Evolutionary conservation across 2,113 vertebrate species (phyloP).

Genomic region (Grus americana): DNA sequence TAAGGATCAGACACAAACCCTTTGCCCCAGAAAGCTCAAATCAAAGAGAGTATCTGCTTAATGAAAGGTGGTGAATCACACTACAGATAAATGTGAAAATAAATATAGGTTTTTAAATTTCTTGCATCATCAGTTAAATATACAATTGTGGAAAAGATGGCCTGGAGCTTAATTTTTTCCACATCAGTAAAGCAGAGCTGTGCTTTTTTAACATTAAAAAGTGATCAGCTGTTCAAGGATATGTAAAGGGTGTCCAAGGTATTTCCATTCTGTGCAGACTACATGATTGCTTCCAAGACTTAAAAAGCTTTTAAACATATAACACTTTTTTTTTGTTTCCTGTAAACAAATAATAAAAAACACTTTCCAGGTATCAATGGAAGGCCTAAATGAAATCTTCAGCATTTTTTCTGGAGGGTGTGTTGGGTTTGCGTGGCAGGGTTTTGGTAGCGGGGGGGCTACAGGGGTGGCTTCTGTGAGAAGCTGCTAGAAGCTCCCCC

Average conservation of each 20-base stretch:
- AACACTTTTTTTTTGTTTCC: background rate
- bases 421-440: too few species aligned
- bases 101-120: background rate
- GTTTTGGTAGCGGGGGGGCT: too few species aligned
- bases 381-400: background rate
- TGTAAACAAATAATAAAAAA: background rate
- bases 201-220: background rate
- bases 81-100: slow-evolving; percentile 35
- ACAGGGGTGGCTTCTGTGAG: too few species aligned
- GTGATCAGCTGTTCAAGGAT: background rate
- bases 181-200: background rate
- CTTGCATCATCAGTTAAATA: background rate
- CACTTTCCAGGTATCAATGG: background rate
- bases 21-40: background rate
- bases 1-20: background rate
- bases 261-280: background rate
- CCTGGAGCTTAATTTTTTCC: background rate
- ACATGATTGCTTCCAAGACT: background rate
- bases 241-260: background rate
- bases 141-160: background rate
- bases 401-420: background rate
- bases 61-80: background rate
- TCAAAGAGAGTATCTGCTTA: slow-evolving; percentile 5
- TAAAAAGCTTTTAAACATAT: slow-evolving; percentile 1
- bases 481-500: too few species aligned